Evolutionary conservation across 2,113 vertebrate genomes (phyloP).

Genomic region (Leptosomus discolor): DNA sequence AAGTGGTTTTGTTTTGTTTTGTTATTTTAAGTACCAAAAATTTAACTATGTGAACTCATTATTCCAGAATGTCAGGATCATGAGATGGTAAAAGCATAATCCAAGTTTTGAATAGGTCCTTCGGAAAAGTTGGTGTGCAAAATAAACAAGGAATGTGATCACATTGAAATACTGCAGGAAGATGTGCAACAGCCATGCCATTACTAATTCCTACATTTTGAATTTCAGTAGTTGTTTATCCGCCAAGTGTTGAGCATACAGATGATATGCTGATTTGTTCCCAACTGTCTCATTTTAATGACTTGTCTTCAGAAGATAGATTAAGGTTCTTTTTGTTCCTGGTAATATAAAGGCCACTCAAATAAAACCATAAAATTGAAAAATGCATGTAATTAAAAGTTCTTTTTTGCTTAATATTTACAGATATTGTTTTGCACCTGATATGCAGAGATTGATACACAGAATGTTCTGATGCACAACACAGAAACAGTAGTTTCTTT

Average conservation of each 20-base stretch:
- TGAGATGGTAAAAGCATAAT: not conserved
- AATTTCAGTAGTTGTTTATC: not conserved
- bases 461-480: not conserved
- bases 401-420: not conserved
- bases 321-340: not conserved
- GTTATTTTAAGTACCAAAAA: conserved; percentile 25
- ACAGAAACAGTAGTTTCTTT: not conserved
- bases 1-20: conserved; percentile 33
- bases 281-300: not conserved
- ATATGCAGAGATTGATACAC: accelerated
- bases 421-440: not conserved
- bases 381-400: not conserved
- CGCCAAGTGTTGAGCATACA: not conserved
- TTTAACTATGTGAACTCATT: conserved; percentile 7
- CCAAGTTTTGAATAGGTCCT: not conserved
- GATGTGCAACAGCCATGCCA: not conserved
- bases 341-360: not conserved
- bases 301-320: not conserved
- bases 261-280: not conserved
- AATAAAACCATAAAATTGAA: not conserved
- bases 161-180: not conserved
- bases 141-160: not conserved
- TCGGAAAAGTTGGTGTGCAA: not conserved
- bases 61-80: not conserved
- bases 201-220: not conserved